phyloP scores from a whole-genome alignment of 2,797 vertebrate genomes.

The Chelon labrosus region DNA sequence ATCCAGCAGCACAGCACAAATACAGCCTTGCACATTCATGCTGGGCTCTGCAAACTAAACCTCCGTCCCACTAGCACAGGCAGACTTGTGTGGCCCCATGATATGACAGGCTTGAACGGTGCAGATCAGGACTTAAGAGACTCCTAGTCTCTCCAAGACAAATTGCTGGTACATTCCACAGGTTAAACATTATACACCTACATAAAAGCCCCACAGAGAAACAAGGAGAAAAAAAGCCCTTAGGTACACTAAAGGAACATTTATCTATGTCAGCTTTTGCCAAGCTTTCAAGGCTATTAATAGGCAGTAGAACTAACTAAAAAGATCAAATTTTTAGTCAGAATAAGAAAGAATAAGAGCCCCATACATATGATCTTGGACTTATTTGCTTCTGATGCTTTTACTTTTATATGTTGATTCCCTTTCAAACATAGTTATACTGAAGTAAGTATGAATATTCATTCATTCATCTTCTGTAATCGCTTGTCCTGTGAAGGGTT shows the following conservation, averaged over 20 bases:
- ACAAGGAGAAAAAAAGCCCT: neutral
- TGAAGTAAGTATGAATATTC: constrained; percentile 4
- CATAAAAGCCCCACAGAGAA: constrained; percentile 13
- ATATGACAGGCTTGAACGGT: constrained; percentile 47
- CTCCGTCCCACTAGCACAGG: constrained; percentile 31
- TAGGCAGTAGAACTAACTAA: neutral
- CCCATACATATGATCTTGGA: too few relatives aligned
- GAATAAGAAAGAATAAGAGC: neutral
- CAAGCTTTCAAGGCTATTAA: constrained; percentile 24
- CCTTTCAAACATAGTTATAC: neutral
- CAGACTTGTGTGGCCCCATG: constrained; percentile 37
- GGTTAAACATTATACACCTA: constrained; percentile 38
- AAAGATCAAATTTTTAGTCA: neutral
- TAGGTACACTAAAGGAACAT: constrained; percentile 23
- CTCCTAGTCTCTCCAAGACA: constrained; percentile 37
- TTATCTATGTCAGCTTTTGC: constrained; percentile 22
- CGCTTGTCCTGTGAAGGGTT: too few relatives aligned
- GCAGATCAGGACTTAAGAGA: constrained; percentile 53
- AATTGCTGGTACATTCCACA: constrained; percentile 56
- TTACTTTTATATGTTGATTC: neutral
- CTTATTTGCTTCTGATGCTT: neutral
- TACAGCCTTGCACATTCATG: constrained; percentile 41
- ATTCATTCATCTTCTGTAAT: too few relatives aligned
- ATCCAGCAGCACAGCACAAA: constrained; percentile 61
- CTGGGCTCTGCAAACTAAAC: constrained; percentile 56